Evolutionary conservation across 37 sponge, comb jelly and placozoan species (phyloP), one percentile per base, ranked within the genome.

Genomic region (Petrosia ficiformis): DNA sequence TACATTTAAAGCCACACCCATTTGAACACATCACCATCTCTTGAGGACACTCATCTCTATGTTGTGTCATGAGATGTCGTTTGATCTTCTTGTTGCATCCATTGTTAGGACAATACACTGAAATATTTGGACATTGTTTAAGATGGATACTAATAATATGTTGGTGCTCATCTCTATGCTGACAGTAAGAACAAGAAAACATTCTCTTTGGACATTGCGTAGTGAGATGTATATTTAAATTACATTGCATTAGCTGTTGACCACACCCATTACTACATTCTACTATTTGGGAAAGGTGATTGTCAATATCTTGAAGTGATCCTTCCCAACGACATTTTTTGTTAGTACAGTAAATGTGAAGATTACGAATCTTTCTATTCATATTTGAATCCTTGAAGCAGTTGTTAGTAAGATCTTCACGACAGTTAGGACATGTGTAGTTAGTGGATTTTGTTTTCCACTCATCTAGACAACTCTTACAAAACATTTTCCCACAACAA

Each of bases 271-370:
- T 48, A 22, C 3, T 42, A 57, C 77, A 76, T 4, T 35, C 67
- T 24, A 65, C 48, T 14, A 63, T 3, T 2, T 65, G 32, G 44
- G 41, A 43, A 4, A 76, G 25, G 64, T 76, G 77, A 4, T 19
- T 42, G n/a, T 65, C 76, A 24, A 44, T n/a, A n/a, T n/a, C n/a
- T n/a, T n/a, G n/a, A n/a, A n/a, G n/a, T n/a, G n/a, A n/a, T n/a
- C n/a, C n/a, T n/a, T n/a, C n/a, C n/a, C n/a, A n/a, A n/a, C n/a
- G n/a, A n/a, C n/a, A n/a, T n/a, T n/a, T n/a, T n/a, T n/a, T n/a
- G n/a, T n/a, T n/a, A n/a, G n/a, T n/a, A n/a, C n/a, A n/a, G n/a
- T n/a, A n/a, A n/a, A n/a, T n/a, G n/a, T n/a, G n/a, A n/a, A n/a
- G n/a, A n/a, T n/a, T n/a, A n/a, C n/a, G n/a, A n/a, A n/a, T n/a